phyloP scores from a whole-genome alignment of 2,888 invertebrate genomes.

The Hermaeophaga mercurialis region DNA sequence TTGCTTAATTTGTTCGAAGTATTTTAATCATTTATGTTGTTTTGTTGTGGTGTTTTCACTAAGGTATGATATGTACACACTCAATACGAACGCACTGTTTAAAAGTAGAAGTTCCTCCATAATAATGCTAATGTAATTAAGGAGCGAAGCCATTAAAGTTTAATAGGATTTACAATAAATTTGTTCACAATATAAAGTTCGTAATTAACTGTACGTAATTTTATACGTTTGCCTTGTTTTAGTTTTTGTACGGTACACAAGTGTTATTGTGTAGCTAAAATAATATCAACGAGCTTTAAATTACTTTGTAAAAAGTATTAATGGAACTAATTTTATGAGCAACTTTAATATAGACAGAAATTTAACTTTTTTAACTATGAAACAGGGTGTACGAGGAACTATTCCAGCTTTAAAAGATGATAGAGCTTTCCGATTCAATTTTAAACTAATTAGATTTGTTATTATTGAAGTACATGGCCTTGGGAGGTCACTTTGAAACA shows the following conservation, averaged over 20 bases:
- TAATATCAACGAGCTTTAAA: no score
- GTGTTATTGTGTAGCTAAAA: not conserved
- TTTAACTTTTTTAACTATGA: no score
- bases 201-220: conserved; percentile 13
- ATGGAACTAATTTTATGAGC: no score
- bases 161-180: conserved; percentile 36
- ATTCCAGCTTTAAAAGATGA: no score
- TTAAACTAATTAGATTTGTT: no score
- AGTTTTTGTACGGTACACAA: not conserved
- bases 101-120: conserved; percentile 28
- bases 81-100: conserved; percentile 17
- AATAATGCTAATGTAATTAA: conserved; percentile 33
- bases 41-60: conserved; percentile 14
- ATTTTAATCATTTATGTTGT: conserved; percentile 2
- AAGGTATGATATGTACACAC: conserved; percentile 4
- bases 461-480: no score
- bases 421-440: no score
- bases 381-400: no score
- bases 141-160: conserved; percentile 33
- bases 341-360: no score
- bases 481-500: no score
- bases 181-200: conserved; percentile 17
- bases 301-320: no score
- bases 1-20: not conserved
- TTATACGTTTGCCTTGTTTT: not conserved